phyloP scores from a whole-genome alignment of 2,888 invertebrate genomes.

The Pedicia rivosa region DNA sequence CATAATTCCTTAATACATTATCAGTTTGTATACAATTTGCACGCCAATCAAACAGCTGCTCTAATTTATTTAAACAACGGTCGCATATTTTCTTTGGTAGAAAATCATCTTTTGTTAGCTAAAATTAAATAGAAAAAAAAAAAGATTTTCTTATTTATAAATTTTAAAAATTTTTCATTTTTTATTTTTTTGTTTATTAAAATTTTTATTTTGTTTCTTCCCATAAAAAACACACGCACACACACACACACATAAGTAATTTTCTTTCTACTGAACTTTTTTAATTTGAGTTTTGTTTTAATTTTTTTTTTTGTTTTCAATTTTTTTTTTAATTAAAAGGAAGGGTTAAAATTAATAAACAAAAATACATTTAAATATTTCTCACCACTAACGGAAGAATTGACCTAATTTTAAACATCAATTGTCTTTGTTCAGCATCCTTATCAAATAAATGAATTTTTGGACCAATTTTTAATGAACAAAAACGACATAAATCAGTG shows the following conservation, averaged over 20 bases:
- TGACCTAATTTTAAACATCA: conserved; percentile 51
- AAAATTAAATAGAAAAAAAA: conserved; percentile 15
- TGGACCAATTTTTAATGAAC: conserved; percentile 50
- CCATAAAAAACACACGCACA: no score
- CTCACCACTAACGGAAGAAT: conserved; percentile 52
- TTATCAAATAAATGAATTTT: conserved; percentile 55
- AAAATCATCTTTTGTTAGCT: conserved; percentile 57
- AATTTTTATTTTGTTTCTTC: no score
- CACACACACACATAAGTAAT: background rate
- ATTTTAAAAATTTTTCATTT: no score
- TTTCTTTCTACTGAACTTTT: background rate
- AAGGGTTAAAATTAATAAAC: conserved; percentile 7
- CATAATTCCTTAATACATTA: conserved; percentile 48
- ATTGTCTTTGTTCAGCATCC: conserved; percentile 52
- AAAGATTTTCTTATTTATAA: no score
- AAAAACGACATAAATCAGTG: conserved; percentile 52
- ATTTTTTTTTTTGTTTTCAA: no score
- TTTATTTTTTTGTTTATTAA: no score
- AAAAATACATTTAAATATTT: conserved; percentile 13
- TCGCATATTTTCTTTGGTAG: conserved; percentile 57
- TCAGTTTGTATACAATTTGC: conserved; percentile 48
- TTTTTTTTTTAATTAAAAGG: no score
- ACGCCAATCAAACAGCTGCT: conserved; percentile 53
- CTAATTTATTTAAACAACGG: conserved; percentile 45
- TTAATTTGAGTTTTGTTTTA: background rate